Evolutionary conservation across 1,140 invertebrate species (phyloP), one percentile per base, ranked within the genome.

Genomic region (Phymorhynchus buccinoides): DNA sequence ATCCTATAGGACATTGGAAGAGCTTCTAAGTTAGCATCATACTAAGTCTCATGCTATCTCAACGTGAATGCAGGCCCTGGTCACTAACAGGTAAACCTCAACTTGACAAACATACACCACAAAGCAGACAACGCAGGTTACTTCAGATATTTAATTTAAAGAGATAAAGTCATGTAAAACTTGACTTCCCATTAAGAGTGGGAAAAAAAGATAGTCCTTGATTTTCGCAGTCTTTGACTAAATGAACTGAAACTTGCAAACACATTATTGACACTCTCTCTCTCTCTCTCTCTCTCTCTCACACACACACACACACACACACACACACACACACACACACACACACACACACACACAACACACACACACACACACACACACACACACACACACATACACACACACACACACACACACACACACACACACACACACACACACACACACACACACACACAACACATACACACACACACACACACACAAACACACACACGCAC

Each of bases 351-450:
- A n/a, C n/a, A n/a, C n/a, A n/a, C n/a, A n/a, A n/a, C n/a, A n/a
- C n/a, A n/a, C n/a, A n/a, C n/a, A n/a, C n/a, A n/a, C n/a, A n/a
- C n/a, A n/a, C n/a, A n/a, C n/a, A 9, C 62, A 66, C 62, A 66
- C 62, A 66, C 62, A 66, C 62, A n/a, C 62, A n/a, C 62, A 66
- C 62, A 66, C 62, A 75, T 35, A 75, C 71, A 75, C 71, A 75
- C 71, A 75, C 71, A 75, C 71, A 75, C 71, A 75, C 71, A 37
- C 71, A 75, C 71, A 75, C 16, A 37, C 71, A 27, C 71, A 37
- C 71, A 37, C 71, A 37, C 71, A 37, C 71, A n/a, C 66, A 71
- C 66, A 30, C 66, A n/a, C 66, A n/a, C 66, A 32, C 66, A n/a
- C n/a, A n/a, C n/a, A n/a, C n/a, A n/a, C n/a, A n/a, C n/a, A n/a